Evolutionary conservation across 2,797 vertebrate species (phyloP).

Genomic region (Poeciliopsis turneri): DNA sequence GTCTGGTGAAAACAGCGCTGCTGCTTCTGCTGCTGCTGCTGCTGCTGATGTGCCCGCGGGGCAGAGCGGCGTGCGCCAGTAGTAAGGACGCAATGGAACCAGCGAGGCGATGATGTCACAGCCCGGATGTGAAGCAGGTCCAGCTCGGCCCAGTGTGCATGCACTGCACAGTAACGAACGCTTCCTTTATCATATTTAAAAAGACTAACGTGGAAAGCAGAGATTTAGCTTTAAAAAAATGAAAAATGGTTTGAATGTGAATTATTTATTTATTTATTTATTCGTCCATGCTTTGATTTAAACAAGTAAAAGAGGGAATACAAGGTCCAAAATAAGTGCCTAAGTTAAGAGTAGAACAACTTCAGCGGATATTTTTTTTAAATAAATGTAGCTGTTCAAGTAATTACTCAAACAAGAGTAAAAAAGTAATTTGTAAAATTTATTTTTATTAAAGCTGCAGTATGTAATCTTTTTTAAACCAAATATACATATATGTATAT

Average conservation of each 20-base stretch:
- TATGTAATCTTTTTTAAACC: too few relatives aligned
- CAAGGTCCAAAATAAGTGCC: background rate
- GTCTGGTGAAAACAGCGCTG: slow-evolving; percentile 55
- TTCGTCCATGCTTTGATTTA: background rate
- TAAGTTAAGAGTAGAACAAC: background rate
- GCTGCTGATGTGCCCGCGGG: slow-evolving; percentile 51
- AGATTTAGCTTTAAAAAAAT: background rate
- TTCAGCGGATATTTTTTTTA: background rate
- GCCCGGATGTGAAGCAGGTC: slow-evolving; percentile 65
- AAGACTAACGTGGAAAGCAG: background rate
- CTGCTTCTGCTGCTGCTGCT: slow-evolving; percentile 36
- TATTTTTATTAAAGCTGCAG: too few relatives aligned
- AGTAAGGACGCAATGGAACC: slow-evolving; percentile 69
- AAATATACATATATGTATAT: too few relatives aligned
- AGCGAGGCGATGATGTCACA: slow-evolving; percentile 86
- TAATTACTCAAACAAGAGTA: background rate
- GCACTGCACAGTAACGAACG: background rate
- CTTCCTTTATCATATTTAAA: background rate
- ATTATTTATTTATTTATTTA: background rate
- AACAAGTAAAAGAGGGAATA: background rate
- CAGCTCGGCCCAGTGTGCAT: slow-evolving; percentile 25
- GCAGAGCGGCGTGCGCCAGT: slow-evolving; percentile 63
- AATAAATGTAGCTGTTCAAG: background rate
- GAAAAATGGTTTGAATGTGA: background rate
- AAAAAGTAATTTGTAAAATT: background rate